A percentile compares a stretch with the other conserved stretches of the same genome.
Conservation (phyloP, 1,140 invertebrate species). For the Artemia franciscana region DNA sequence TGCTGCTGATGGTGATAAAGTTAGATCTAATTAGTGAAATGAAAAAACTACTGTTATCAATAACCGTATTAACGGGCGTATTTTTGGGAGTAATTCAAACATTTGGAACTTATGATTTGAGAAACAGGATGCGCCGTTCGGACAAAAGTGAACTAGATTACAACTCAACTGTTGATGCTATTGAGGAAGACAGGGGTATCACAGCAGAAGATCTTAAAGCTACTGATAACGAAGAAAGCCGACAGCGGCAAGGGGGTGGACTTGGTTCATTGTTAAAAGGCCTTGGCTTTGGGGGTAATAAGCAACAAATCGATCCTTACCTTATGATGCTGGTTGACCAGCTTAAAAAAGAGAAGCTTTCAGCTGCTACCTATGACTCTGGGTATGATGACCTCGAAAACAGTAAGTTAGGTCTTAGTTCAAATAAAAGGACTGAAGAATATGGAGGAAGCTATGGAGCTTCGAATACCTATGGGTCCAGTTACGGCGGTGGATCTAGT, state of each 20-base stretch:
- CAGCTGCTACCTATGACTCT: neutral
- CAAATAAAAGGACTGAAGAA: neutral
- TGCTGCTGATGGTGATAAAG: neutral
- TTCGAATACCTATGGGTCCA: neutral
- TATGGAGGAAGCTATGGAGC: neutral
- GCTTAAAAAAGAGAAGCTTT: neutral
- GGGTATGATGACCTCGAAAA: neutral
- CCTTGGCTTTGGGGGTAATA: neutral
- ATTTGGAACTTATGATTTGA: neutral
- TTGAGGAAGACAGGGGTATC: neutral
- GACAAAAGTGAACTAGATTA: neutral
- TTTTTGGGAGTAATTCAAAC: neutral
- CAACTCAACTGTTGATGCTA: neutral
- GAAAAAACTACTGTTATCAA: neutral
- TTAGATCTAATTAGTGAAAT: neutral
- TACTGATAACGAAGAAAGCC: no score
- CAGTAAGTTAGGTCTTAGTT: neutral
- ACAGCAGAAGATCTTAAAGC: no score
- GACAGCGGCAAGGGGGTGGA: neutral
- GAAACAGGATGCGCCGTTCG: neutral
- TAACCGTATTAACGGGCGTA: neutral
- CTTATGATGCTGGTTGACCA: neutral
- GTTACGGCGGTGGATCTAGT: slow-evolving; percentile 1
- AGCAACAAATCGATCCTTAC: neutral
- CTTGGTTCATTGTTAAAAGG: neutral